Evolutionary conservation across 2,113 vertebrate genomes (phyloP), one percentile per base, ranked within the genome.

Genomic region (Anoura caudifer): DNA sequence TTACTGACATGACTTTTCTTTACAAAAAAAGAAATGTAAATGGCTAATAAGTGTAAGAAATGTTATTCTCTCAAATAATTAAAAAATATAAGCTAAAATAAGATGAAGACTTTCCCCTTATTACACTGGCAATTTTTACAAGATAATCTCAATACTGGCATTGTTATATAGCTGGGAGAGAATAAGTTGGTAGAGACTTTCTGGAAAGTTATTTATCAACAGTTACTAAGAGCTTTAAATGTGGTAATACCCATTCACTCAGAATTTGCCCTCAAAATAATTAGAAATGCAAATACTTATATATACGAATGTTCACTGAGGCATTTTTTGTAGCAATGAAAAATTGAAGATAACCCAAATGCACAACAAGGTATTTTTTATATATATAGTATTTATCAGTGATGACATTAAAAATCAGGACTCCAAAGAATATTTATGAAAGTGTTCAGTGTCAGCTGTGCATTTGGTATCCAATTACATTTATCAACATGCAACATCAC

Each of bases 21-120:
- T 72, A 81, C 45, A 89, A 77, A 93, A 86, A 28, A 77, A 85
- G n/a, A 79, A 90, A 84, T 69, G 4, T 41, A 87, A 85, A 17
- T 75, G 45, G 26, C 11, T 59, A n/a, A 38, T 81, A 33, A 54
- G n/a, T 47, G 5, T 85, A 54, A 65, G 31, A 76, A 41, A 79
- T 17, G 19, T 77, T 11, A 43, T 56, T 93, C 28, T 90, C 90
- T 91, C 45, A 63, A 83, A 45, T 90, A 80, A 69, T 56, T 86
- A 88, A 76, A 92, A 89, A 92, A 92, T 67, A 7, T 38, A 92
- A 87, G 33, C 31, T 94, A 41, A 87, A 88, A 77, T 87, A 50
- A 80, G 19, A 38, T 65, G 38, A 93, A 93, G n/a, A 81, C n/a
- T 82, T 63, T 86, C 67, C 36, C 26, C 24, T 79, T 88, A 45